These are phyloP conservation scores for Rhogogaster chlorosoma DNA, from an alignment of 2,888 invertebrate genomes.

Conservation along the genomic window DNA sequence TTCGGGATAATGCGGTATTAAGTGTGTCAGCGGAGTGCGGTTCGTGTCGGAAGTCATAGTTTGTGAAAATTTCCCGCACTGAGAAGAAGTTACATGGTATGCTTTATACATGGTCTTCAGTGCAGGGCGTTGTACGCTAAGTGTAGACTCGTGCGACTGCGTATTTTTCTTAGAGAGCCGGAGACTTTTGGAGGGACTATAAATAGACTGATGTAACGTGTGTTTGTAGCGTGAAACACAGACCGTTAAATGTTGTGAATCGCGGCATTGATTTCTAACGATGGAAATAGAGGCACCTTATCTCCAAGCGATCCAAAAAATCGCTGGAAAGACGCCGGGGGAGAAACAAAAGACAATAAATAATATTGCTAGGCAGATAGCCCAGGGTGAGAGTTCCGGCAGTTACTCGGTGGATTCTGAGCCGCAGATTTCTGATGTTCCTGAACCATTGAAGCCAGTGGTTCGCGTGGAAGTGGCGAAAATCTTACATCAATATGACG, in stretches of 20 bases:
- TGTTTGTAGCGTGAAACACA: neutral
- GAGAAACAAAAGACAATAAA: conserved; percentile 67
- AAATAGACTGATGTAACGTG: neutral
- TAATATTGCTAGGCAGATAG: conserved; percentile 54
- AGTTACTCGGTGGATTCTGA: neutral
- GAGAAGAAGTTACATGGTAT: neutral
- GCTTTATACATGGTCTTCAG: neutral
- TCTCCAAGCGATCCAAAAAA: conserved; percentile 68
- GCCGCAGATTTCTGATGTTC: conserved; percentile 55
- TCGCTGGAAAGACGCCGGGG: conserved; percentile 65
- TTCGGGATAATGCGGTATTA: neutral
- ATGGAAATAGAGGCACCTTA: conserved; percentile 58
- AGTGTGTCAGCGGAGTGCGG: neutral
- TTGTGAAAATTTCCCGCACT: neutral
- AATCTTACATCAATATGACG: conserved; percentile 57
- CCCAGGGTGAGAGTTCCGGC: conserved; percentile 6
- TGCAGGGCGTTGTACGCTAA: neutral
- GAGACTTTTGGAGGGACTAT: neutral
- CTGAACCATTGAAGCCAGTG: conserved; percentile 61
- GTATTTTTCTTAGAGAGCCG: neutral
- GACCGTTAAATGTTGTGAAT: neutral
- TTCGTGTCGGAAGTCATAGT: neutral
- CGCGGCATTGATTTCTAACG: neutral
- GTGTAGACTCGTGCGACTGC: neutral
- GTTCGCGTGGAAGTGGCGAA: conserved; percentile 65